These are phyloP conservation scores for Lepeophtheirus nordmannii DNA, from an alignment of 2,888 invertebrate genomes.

Conservation along the genomic window DNA sequence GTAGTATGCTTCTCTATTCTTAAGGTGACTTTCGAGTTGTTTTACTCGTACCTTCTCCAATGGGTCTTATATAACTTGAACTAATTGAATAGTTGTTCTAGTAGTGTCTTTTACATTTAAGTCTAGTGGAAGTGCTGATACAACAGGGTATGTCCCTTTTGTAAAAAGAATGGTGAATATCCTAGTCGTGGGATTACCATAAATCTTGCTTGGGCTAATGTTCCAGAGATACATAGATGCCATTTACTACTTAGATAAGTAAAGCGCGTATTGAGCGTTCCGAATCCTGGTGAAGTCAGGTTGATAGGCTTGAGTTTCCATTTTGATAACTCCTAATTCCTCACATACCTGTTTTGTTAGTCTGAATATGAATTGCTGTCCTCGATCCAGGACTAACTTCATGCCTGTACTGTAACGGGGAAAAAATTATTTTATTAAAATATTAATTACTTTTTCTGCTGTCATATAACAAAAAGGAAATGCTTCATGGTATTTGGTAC, in stretches of 20 bases:
- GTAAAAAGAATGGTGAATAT: background rate
- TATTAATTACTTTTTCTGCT: too few species aligned
- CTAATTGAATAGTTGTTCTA: background rate
- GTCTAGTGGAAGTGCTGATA: background rate
- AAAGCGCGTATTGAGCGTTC: background rate
- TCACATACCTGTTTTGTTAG: background rate
- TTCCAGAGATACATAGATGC: background rate
- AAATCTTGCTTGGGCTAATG: background rate
- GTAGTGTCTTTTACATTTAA: background rate
- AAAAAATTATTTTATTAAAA: too few species aligned
- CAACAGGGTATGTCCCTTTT: background rate
- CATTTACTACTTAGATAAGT: background rate
- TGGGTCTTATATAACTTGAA: too few species aligned
- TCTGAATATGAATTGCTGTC: background rate
- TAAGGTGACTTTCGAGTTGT: too few species aligned
- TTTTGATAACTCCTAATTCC: background rate
- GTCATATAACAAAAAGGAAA: too few species aligned
- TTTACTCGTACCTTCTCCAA: too few species aligned
- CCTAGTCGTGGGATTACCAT: background rate
- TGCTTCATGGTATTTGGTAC: too few species aligned
- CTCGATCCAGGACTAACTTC: background rate
- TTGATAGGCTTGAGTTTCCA: conserved; percentile 5
- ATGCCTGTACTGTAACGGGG: too few species aligned
- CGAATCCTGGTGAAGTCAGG: background rate
- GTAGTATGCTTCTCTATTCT: too few species aligned